Base-by-base conservation (phyloP, 2,888 invertebrate genomes). In the Chloromyia formosa region DNA sequence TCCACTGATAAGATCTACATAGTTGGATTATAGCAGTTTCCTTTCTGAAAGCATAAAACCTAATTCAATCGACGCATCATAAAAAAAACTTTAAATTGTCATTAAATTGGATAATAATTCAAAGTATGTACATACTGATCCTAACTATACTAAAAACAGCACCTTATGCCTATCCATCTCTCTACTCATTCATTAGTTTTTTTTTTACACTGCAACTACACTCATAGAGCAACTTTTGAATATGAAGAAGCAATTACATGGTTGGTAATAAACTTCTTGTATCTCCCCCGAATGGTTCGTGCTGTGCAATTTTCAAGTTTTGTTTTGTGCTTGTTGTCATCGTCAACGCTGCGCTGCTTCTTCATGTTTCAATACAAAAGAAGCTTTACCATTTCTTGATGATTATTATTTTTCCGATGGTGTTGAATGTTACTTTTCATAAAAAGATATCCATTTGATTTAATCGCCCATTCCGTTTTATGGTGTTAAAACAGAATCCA, bases 401-500 rank as follows among this genome's bases (percentile, higher is more conserved):
- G n/a, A 18, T 58, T n/a, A 58, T 61, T 7, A 49, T 49, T 49
- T 49, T 49, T 49, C 49, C 2, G 61, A 23, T 61, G 64, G n/a
- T 64, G 18, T 12, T 40, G 14, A 16, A 35, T 23, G 56, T 18
- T 56, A 10, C 20, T 35, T 16, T 10, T 18, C 56, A 45, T 9
- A 14, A 35, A 66, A 49, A 49, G 66, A 49, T 45, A 66, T 66
- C 49, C 66, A 49, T 66, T 66, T 45, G 49, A 45, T 66, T 66
- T 66, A 66, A 66, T 66, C 42, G 66, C 22, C 45, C 49, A 66
- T 66, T 45, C 45, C 16, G 35, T 71, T 56, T 56, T 71, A 64
- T 75, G 56, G 66, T n/a, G 72, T 27, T 66, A 72, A 64, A 72
- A 56, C 72, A 72, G 72, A 75, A 75, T 72, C 75, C 72, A 72